Conservation (phyloP, 2,113 vertebrate species). For the human region DNA sequence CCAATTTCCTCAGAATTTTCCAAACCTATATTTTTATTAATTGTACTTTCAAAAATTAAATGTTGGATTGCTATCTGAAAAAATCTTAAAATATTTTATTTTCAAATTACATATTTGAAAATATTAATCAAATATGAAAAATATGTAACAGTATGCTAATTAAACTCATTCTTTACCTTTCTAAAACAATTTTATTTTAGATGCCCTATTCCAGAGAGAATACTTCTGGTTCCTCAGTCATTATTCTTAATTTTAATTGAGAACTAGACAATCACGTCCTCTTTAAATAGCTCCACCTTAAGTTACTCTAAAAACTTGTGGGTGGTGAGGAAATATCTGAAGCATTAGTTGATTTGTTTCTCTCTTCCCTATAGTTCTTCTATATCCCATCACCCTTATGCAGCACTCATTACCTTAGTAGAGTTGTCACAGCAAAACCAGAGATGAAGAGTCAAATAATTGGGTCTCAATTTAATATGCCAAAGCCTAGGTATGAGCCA, state of each 20-base stretch:
- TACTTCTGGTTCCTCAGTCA: neutral
- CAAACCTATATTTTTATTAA: neutral
- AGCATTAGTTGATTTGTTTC: neutral
- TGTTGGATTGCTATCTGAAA: neutral
- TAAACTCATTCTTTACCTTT: neutral
- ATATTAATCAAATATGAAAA: neutral
- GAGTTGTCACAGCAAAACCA: neutral
- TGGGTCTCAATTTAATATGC: neutral
- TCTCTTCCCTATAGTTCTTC: neutral
- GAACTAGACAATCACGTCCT: neutral
- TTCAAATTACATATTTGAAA: neutral
- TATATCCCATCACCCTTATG: neutral
- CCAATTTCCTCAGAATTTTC: neutral
- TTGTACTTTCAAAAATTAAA: neutral
- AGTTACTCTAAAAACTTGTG: neutral
- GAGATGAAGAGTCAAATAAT: neutral
- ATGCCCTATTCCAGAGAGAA: neutral
- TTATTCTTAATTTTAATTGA: slow-evolving; percentile 26
- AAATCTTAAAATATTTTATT: neutral
- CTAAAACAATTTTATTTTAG: neutral
- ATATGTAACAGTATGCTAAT: neutral
- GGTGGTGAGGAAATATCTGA: neutral
- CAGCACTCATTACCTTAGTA: neutral
- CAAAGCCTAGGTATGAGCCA: neutral
- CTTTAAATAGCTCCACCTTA: neutral